These are phyloP conservation scores for Gymnorhina tibicen DNA, from an alignment of 2,113 vertebrate genomes.

Conservation along the genomic window DNA sequence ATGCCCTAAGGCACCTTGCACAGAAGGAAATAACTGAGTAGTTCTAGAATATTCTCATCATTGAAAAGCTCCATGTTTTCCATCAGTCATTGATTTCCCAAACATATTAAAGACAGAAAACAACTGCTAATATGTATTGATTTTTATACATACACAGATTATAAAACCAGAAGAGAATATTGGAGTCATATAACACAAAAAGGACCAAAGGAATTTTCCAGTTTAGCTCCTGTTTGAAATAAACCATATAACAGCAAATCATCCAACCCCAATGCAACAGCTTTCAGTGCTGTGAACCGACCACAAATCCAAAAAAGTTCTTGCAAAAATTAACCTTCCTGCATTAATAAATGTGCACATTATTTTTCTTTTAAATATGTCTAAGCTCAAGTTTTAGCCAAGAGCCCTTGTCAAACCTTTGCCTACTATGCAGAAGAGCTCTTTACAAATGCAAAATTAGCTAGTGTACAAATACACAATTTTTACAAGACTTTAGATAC, in stretches of 20 bases:
- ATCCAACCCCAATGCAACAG: not conserved
- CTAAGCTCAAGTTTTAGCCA: not conserved
- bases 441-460: not conserved
- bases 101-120: not conserved
- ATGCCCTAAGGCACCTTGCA: not conserved
- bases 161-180: not conserved
- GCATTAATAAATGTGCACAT: not conserved
- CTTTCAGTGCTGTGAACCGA: rapidly evolving
- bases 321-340: not conserved
- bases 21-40: not conserved
- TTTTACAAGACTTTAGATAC: not conserved
- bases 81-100: not conserved
- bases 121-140: not conserved
- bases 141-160: not conserved
- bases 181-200: not conserved
- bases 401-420: not conserved
- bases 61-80: not conserved
- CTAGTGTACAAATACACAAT: not conserved
- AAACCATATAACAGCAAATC: not conserved
- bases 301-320: not conserved
- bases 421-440: not conserved
- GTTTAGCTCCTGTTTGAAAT: not conserved
- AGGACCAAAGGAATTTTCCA: not conserved
- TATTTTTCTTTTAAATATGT: not conserved
- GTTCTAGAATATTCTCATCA: not conserved